Conservation (phyloP, 2,797 vertebrate species). For the Crocidura indochinensis region DNA sequence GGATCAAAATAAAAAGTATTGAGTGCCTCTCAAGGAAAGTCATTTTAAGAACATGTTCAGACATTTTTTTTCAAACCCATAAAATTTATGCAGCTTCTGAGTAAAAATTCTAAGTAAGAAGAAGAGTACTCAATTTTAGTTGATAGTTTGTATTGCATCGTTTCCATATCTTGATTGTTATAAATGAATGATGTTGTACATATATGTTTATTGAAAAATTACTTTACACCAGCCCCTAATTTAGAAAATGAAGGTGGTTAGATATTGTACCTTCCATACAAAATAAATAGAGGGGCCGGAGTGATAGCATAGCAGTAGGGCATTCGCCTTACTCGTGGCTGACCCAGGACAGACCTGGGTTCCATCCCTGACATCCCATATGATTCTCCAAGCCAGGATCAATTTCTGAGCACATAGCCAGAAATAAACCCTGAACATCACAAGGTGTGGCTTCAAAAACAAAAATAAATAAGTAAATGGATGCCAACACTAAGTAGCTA, state of each 20-base stretch:
- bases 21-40: conserved; percentile 57
- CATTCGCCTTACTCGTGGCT: too few relatives aligned
- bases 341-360: too few relatives aligned
- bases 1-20: conserved; percentile 60
- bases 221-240: not conserved
- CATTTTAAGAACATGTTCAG: conserved; percentile 48
- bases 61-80: conserved; percentile 31
- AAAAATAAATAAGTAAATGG: conserved; percentile 27
- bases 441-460: too few relatives aligned
- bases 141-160: not conserved
- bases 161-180: conserved; percentile 30
- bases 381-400: too few relatives aligned
- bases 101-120: conserved; percentile 34
- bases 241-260: not conserved
- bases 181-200: conserved; percentile 10
- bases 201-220: conserved; percentile 27
- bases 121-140: not conserved
- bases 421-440: too few relatives aligned
- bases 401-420: too few relatives aligned
- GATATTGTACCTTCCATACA: not conserved
- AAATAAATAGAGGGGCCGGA: too few relatives aligned
- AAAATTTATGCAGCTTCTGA: conserved; percentile 45
- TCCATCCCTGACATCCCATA: too few relatives aligned
- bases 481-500: not conserved
- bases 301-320: too few relatives aligned